A percentile compares a stretch with the other conserved stretches of the same genome.
These are phyloP conservation scores for Rana temporaria DNA, from an alignment of 2,113 vertebrate genomes.

Conservation along the genomic window DNA sequence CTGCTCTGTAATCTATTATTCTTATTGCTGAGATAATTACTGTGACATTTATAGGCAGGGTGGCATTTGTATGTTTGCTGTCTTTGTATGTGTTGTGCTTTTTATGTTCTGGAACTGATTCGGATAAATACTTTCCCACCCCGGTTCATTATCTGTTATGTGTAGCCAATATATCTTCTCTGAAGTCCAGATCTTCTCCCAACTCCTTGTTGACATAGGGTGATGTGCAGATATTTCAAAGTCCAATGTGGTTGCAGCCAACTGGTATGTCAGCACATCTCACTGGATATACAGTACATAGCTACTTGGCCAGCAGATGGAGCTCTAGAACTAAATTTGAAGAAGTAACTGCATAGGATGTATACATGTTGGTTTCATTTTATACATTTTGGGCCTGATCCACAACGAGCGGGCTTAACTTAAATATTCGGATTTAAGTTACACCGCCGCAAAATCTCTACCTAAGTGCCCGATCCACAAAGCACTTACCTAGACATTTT, in stretches of 20 bases:
- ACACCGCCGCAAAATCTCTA: too few species aligned
- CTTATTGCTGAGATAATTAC: background rate
- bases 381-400: too few species aligned
- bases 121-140: too few species aligned
- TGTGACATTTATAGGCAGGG: background rate
- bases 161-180: background rate
- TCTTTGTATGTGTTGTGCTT: background rate
- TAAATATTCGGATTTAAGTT: too few species aligned
- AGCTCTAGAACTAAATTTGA: background rate
- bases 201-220: background rate
- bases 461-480: too few species aligned
- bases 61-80: background rate
- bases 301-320: background rate
- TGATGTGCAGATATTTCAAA: background rate
- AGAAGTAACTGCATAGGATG: too few species aligned
- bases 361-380: too few species aligned
- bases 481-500: too few species aligned
- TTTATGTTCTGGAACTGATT: too few species aligned
- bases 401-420: too few species aligned
- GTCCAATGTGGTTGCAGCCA: background rate
- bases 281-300: background rate
- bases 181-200: background rate
- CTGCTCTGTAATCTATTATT: background rate
- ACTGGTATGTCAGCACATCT: background rate
- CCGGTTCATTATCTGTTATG: too few species aligned